These are phyloP conservation scores for Drosophila maculinotata DNA, from an alignment of 2,888 invertebrate species.

Conservation along the genomic window DNA sequence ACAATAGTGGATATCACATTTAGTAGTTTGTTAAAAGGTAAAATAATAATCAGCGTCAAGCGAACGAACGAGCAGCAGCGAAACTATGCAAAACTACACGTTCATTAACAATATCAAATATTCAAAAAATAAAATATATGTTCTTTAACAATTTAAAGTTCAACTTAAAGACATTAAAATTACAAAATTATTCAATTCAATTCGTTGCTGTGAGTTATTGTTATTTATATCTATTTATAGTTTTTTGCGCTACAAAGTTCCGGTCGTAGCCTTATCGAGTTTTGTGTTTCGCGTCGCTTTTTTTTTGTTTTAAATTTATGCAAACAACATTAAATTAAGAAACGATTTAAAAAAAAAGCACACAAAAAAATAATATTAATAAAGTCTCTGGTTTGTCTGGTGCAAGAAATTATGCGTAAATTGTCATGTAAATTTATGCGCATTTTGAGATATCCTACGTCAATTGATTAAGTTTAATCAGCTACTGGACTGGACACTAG, in stretches of 20 bases:
- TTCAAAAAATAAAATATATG: slow-evolving; percentile 5
- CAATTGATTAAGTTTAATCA: slow-evolving; percentile 18
- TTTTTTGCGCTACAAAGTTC: slow-evolving; percentile 53
- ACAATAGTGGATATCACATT: slow-evolving; percentile 83
- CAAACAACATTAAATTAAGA: slow-evolving; percentile 23
- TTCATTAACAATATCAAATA: slow-evolving; percentile 20
- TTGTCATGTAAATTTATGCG: slow-evolving; percentile 63
- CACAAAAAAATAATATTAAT: slow-evolving; percentile 16
- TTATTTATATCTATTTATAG: slow-evolving; percentile 33
- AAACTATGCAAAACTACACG: slow-evolving; percentile 50
- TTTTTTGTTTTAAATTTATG: slow-evolving; percentile 42
- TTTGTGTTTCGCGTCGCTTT: slow-evolving; percentile 40
- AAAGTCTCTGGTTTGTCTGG: slow-evolving; percentile 55
- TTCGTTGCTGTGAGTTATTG: slow-evolving; percentile 36
- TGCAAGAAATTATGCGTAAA: slow-evolving; percentile 24
- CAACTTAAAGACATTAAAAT: slow-evolving; percentile 3
- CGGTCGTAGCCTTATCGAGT: slow-evolving; percentile 66
- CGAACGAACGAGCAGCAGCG: slow-evolving; percentile 34
- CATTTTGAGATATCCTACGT: slow-evolving; percentile 40
- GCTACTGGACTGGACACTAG: slow-evolving; percentile 21
- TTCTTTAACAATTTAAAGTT: slow-evolving; percentile 4
- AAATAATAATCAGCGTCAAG: slow-evolving; percentile 39
- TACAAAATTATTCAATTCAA: slow-evolving; percentile 20
- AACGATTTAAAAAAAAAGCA: slow-evolving; percentile 7
- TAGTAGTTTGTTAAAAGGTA: slow-evolving; percentile 79